A percentile compares a stretch with the other conserved stretches of the same genome.
phyloP scores from a whole-genome alignment of 2,113 vertebrate genomes.

The Mastomys natalensis region DNA sequence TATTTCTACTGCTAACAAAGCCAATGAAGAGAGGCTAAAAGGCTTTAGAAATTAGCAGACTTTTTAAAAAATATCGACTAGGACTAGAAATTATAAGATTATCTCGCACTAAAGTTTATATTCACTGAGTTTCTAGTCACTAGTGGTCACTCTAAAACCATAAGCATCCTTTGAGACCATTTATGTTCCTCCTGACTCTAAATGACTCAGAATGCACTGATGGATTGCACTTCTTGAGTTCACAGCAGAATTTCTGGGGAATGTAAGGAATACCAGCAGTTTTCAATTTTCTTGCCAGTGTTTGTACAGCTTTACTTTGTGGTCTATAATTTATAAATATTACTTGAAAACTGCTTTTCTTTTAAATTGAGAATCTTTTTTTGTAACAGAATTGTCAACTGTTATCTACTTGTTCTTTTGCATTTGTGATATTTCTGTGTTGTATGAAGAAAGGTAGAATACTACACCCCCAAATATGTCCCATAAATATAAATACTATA shows the following conservation, averaged over 20 bases:
- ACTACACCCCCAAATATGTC: too few species aligned
- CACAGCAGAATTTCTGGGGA: slow-evolving; percentile 90
- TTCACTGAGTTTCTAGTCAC: slow-evolving; percentile 92
- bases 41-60: neutral
- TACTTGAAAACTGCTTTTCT: neutral
- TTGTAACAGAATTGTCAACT: neutral
- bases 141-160: slow-evolving; percentile 89
- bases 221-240: slow-evolving; percentile 91
- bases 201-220: slow-evolving; percentile 92
- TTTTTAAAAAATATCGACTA: neutral
- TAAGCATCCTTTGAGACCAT: slow-evolving; percentile 89
- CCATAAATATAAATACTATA: neutral
- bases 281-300: slow-evolving; percentile 94
- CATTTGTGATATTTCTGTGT: neutral
- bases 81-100: neutral
- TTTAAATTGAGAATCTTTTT: neutral
- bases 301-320: slow-evolving; percentile 57
- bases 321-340: neutral
- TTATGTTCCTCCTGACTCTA: slow-evolving; percentile 89
- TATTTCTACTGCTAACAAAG: neutral
- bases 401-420: neutral
- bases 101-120: slow-evolving; percentile 85
- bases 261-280: slow-evolving; percentile 92
- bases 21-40: neutral
- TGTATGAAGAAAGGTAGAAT: neutral